Evolutionary conservation across 30 jellyfish, hydroid and myxozoan species (phyloP).

Genomic region (Clytia hemisphaerica): DNA sequence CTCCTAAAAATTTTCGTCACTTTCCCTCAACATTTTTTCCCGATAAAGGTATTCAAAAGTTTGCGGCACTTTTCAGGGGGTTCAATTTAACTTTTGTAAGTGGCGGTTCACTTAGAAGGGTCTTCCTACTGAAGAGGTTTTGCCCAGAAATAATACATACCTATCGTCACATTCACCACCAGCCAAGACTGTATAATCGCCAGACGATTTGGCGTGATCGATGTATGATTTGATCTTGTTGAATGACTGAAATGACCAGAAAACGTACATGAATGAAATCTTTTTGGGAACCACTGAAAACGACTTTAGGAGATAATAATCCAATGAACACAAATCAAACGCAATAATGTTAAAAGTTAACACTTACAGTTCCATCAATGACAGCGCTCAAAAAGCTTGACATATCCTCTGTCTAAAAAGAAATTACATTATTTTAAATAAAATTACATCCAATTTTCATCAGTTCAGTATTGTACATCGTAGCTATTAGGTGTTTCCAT

Average conservation of each 20-base stretch:
- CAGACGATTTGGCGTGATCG: slow-evolving; percentile 51
- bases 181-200: slow-evolving; percentile 35
- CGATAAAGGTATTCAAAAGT: too few relatives aligned
- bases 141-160: slow-evolving; percentile 32
- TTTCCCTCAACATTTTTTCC: too few relatives aligned
- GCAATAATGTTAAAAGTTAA: not conserved
- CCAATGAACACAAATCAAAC: slow-evolving; percentile 10
- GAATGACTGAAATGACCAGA: slow-evolving; percentile 53
- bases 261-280: not conserved
- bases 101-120: too few relatives aligned
- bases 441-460: too few relatives aligned
- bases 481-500: too few relatives aligned
- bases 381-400: slow-evolving; percentile 87
- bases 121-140: too few relatives aligned
- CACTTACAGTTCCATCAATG: slow-evolving; percentile 76
- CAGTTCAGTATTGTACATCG: too few relatives aligned
- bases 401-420: slow-evolving; percentile 68
- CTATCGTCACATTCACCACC: slow-evolving; percentile 93
- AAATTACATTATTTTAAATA: not conserved
- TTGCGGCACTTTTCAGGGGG: too few relatives aligned
- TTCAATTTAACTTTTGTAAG: too few relatives aligned
- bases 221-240: slow-evolving; percentile 59
- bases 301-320: not conserved
- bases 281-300: not conserved
- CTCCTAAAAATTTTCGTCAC: too few relatives aligned